Evolutionary conservation across 2,888 invertebrate species (phyloP).

Genomic region (Dusona sp.): DNA sequence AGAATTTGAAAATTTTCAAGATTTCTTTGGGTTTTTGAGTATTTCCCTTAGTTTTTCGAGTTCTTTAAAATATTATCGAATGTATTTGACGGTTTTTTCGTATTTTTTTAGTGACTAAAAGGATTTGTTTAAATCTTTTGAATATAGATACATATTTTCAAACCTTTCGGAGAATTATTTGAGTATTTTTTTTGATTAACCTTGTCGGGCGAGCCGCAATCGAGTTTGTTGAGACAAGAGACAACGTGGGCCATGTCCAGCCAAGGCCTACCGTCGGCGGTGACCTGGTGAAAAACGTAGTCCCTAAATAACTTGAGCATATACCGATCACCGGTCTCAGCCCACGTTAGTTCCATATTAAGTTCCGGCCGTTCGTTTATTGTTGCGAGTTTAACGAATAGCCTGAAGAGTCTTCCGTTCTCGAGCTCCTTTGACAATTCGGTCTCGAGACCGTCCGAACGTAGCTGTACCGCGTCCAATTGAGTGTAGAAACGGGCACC

Average conservation of each 20-base stretch:
- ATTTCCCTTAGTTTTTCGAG: too few species aligned
- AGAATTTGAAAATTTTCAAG: too few species aligned
- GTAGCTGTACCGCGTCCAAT: conserved; percentile 94
- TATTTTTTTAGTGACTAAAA: neutral
- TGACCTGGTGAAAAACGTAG: conserved; percentile 98
- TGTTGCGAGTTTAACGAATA: conserved; percentile 96
- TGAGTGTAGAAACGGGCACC: conserved; percentile 98
- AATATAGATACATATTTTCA: neutral
- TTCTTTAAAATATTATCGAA: neutral
- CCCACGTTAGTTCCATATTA: conserved; percentile 97
- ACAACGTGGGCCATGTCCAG: conserved; percentile 98
- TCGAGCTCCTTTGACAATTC: conserved; percentile 97
- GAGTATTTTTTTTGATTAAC: conserved; percentile 84
- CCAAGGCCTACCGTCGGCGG: conserved; percentile 97
- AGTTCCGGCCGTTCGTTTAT: conserved; percentile 98
- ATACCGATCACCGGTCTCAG: conserved; percentile 99
- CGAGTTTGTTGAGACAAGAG: conserved; percentile 96
- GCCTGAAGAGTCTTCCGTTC: conserved; percentile 96
- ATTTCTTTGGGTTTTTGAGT: neutral
- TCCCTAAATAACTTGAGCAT: conserved; percentile 99
- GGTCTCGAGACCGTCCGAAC: conserved; percentile 95
- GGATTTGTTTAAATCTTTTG: neutral
- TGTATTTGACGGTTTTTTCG: too few species aligned
- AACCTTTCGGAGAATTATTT: neutral
- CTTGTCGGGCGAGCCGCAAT: conserved; percentile 92